Evolutionary conservation across 2,888 invertebrate genomes (phyloP).

Genomic region (Eudasyphora cyanicolor): DNA sequence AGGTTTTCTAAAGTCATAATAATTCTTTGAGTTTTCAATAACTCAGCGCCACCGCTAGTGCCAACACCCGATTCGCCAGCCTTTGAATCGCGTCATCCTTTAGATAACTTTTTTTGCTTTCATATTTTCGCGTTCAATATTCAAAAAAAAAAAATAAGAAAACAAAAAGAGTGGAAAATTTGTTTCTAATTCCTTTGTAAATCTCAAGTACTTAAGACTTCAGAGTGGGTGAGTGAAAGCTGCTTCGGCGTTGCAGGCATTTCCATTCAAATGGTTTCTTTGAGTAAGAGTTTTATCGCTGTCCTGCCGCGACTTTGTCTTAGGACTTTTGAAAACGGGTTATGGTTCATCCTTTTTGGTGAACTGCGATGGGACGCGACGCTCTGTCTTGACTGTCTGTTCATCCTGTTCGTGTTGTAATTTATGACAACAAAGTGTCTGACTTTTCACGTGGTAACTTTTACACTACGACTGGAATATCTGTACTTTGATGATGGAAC

Average conservation of each 20-base stretch:
- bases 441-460: slow-evolving; percentile 64
- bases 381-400: background rate
- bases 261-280: background rate
- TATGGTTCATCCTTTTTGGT: background rate
- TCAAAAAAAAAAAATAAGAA: no score
- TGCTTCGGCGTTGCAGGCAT: background rate
- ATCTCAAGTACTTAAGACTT: slow-evolving; percentile 63
- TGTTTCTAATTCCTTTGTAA: slow-evolving; percentile 65
- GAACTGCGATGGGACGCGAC: no score
- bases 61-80: background rate
- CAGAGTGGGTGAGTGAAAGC: background rate
- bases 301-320: slow-evolving; percentile 1
- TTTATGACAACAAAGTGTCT: slow-evolving; percentile 65
- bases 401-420: slow-evolving; percentile 50
- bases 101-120: slow-evolving; percentile 13
- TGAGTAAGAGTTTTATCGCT: background rate
- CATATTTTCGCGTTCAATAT: slow-evolving; percentile 51
- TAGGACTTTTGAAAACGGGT: background rate
- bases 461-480: slow-evolving; percentile 50
- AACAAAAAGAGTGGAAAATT: slow-evolving; percentile 46
- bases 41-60: slow-evolving; percentile 39
- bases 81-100: background rate
- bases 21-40: slow-evolving; percentile 55
- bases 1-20: slow-evolving; percentile 32
- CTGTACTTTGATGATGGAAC: slow-evolving; percentile 41